phyloP scores from a whole-genome alignment of 2,797 vertebrate species.

The Scolopax rusticola region DNA sequence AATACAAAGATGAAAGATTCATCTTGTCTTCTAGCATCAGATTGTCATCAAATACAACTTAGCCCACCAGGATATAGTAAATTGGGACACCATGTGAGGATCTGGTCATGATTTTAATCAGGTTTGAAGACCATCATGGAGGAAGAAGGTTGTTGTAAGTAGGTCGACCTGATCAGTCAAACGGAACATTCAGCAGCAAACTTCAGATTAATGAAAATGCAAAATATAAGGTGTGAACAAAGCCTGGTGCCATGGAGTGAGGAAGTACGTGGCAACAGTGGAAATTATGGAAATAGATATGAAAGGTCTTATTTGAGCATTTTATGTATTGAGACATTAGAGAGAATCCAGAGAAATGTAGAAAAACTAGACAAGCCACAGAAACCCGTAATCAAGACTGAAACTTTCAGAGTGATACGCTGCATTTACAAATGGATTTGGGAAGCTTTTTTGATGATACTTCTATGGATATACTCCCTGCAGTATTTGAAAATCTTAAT shows the following conservation, averaged over 20 bases:
- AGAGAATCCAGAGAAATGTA: background rate
- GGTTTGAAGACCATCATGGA: background rate
- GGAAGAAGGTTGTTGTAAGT: background rate
- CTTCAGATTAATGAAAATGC: background rate
- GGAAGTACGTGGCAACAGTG: background rate
- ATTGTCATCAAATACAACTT: background rate
- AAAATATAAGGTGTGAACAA: background rate
- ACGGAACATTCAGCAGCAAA: background rate
- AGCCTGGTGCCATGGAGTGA: background rate
- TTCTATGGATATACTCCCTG: background rate
- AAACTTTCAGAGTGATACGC: background rate
- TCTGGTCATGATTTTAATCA: background rate
- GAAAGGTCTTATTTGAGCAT: background rate
- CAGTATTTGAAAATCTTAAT: constrained; percentile 6
- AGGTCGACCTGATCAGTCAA: background rate
- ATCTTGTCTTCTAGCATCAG: background rate
- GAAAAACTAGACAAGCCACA: background rate
- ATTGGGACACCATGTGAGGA: background rate
- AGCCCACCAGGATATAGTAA: background rate
- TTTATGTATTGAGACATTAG: background rate
- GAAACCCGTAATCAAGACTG: background rate
- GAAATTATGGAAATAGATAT: background rate
- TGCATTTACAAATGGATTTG: background rate
- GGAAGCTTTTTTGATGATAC: background rate
- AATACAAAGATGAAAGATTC: background rate